phyloP scores from a whole-genome alignment of 2,888 invertebrate genomes.

The Apotomis turbidana region DNA sequence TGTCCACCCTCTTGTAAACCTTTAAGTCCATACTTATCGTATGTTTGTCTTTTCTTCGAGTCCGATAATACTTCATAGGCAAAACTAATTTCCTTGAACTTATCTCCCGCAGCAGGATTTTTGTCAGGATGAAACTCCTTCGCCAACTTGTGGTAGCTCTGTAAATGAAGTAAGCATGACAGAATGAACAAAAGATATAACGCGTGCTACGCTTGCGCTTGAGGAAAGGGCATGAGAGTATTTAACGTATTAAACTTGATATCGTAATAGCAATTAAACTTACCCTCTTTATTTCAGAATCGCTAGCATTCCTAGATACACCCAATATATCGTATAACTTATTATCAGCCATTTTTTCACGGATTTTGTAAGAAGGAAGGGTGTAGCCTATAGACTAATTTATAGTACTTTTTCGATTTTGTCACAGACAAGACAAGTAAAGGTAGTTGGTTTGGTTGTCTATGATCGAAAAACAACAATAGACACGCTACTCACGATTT shows the following conservation, averaged over 20 bases:
- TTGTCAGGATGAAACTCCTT: constrained; percentile 97
- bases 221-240: constrained; percentile 1
- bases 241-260: constrained; percentile 43
- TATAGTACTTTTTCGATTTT: constrained; percentile 18
- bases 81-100: constrained; percentile 97
- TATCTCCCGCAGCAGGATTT: constrained; percentile 95
- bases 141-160: constrained; percentile 96
- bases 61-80: constrained; percentile 97
- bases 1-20: constrained; percentile 92
- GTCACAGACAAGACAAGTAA: constrained; percentile 5
- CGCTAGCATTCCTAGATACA: constrained; percentile 90
- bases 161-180: constrained; percentile 52
- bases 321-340: constrained; percentile 94
- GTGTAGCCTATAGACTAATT: constrained; percentile 35
- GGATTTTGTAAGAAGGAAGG: constrained; percentile 34
- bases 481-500: background rate
- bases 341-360: constrained; percentile 88
- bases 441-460: constrained; percentile 3
- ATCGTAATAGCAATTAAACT: constrained; percentile 45
- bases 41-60: constrained; percentile 92
- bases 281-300: constrained; percentile 96
- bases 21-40: constrained; percentile 94
- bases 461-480: constrained; percentile 6
- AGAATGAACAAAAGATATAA: constrained; percentile 52
- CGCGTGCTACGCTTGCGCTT: constrained; percentile 21